Conservation (phyloP, 2,888 invertebrate species). For the Clitarchus hookeri region DNA sequence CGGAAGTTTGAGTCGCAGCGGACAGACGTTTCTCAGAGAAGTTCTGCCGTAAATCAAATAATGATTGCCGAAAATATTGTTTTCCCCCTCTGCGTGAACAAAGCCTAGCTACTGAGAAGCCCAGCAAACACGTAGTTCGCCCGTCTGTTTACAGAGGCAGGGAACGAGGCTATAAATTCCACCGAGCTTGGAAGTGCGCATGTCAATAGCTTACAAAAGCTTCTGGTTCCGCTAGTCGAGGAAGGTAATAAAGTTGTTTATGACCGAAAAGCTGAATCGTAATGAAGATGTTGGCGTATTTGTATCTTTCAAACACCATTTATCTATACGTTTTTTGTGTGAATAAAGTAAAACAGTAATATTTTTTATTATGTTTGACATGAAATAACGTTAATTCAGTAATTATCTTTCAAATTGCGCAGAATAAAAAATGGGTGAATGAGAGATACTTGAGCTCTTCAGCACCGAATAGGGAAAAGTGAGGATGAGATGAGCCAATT, state of each 20-base stretch:
- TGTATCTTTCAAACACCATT: too few relatives aligned
- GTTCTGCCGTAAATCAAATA: neutral
- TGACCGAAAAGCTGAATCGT: too few relatives aligned
- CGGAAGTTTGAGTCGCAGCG: neutral
- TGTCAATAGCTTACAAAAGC: neutral
- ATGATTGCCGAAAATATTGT: neutral
- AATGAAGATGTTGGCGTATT: too few relatives aligned
- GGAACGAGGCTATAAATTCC: neutral
- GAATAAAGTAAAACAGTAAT: too few relatives aligned
- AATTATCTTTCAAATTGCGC: too few relatives aligned
- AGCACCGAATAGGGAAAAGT: too few relatives aligned
- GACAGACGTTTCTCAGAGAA: neutral
- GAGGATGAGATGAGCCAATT: too few relatives aligned
- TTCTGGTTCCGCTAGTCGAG: neutral
- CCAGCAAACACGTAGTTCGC: neutral
- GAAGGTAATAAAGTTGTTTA: neutral
- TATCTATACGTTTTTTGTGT: too few relatives aligned
- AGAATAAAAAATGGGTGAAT: too few relatives aligned
- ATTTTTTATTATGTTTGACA: too few relatives aligned
- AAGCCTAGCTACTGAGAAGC: neutral
- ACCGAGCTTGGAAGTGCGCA: neutral
- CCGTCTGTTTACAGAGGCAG: neutral
- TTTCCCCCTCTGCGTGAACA: neutral
- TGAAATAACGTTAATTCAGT: too few relatives aligned
- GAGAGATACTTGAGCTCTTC: too few relatives aligned